Conservation (phyloP, 2,797 vertebrate genomes). For the Chelon labrosus region DNA sequence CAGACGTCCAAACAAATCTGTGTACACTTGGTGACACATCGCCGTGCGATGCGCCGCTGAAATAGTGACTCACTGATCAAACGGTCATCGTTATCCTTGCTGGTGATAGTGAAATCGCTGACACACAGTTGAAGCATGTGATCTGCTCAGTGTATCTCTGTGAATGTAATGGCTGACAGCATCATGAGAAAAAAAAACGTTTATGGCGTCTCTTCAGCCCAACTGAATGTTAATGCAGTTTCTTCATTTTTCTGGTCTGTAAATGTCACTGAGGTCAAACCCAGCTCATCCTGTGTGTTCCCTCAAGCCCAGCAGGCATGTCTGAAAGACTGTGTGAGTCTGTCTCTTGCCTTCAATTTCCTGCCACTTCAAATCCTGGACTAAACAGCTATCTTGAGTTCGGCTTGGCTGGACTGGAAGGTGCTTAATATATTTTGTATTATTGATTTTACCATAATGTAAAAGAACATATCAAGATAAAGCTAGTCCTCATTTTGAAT, state of each 20-base stretch:
- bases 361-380: constrained; percentile 63
- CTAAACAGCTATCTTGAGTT: constrained; percentile 46
- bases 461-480: not conserved
- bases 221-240: not conserved
- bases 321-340: constrained; percentile 58
- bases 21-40: constrained; percentile 45
- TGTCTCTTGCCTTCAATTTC: constrained; percentile 67
- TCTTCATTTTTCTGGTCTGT: constrained; percentile 22
- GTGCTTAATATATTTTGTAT: too few species aligned
- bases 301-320: constrained; percentile 57
- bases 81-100: constrained; percentile 6
- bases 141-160: constrained; percentile 13
- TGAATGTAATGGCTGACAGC: constrained; percentile 5
- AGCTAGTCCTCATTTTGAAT: not conserved
- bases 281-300: constrained; percentile 49
- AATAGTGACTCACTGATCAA: constrained; percentile 55
- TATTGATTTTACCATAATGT: too few species aligned
- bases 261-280: constrained; percentile 53
- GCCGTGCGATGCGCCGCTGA: constrained; percentile 6
- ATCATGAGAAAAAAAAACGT: not conserved
- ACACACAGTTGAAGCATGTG: constrained; percentile 39
- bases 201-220: not conserved
- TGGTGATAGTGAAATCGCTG: constrained; percentile 33
- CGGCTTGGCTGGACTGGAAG: constrained; percentile 51
- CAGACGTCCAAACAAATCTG: constrained; percentile 70